phyloP scores from a whole-genome alignment of 2,888 invertebrate species.

The Melinopterus prodromus region DNA sequence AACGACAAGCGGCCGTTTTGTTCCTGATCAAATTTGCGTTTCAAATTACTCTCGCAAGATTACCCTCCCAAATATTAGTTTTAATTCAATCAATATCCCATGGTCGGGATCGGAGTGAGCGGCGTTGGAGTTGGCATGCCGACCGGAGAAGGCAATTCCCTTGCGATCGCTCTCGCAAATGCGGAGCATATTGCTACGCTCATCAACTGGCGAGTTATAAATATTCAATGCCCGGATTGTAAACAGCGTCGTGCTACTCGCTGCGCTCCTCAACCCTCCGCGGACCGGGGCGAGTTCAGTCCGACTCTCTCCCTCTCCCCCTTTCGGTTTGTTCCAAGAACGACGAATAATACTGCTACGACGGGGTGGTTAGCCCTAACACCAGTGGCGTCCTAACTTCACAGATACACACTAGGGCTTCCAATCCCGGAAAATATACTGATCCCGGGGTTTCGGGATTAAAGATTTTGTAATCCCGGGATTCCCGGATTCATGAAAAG shows the following conservation, averaged over 20 bases:
- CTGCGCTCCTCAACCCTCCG: constrained; percentile 19
- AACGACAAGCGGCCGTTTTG: constrained; percentile 47
- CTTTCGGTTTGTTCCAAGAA: constrained; percentile 7
- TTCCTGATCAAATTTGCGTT: constrained; percentile 59
- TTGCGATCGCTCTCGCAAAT: constrained; percentile 57
- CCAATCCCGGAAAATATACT: no score
- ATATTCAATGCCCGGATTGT: constrained; percentile 61
- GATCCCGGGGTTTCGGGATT: no score
- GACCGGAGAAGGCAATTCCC: constrained; percentile 47
- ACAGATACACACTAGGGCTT: no score
- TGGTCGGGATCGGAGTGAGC: constrained; percentile 34
- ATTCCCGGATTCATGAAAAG: no score
- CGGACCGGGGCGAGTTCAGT: constrained; percentile 19
- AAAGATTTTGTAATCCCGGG: no score
- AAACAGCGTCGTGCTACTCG: constrained; percentile 53
- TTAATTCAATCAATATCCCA: constrained; percentile 60
- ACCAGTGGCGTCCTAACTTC: constrained; percentile 36
- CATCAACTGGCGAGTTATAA: constrained; percentile 63
- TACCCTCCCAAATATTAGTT: constrained; percentile 62
- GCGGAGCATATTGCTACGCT: constrained; percentile 62
- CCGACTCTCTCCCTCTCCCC: constrained; percentile 29
- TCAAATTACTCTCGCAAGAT: constrained; percentile 61
- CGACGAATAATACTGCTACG: neutral
- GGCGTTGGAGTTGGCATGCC: constrained; percentile 6
- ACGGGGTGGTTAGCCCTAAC: constrained; percentile 31